Conservation (phyloP, 2,888 invertebrate species). For the Andrena bicolor region DNA sequence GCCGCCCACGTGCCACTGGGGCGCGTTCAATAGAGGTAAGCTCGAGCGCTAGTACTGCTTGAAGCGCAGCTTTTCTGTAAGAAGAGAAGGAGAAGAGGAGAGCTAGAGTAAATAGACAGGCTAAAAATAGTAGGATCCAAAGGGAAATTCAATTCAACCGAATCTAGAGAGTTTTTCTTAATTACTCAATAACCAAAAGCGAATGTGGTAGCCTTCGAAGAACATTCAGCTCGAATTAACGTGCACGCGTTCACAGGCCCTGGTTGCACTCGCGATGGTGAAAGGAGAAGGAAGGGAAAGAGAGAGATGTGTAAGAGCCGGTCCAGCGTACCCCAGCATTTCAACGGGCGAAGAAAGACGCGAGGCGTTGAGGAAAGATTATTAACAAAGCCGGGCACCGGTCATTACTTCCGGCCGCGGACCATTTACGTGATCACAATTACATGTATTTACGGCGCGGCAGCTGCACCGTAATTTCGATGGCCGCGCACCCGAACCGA, state of each 20-base stretch:
- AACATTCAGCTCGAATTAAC: not conserved
- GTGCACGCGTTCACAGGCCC: not conserved
- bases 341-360: not conserved
- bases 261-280: conserved; percentile 6
- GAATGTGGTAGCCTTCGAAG: no score
- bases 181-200: no score
- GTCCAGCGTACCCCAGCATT: conserved; percentile 9
- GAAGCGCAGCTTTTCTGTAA: no score
- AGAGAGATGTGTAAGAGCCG: not conserved
- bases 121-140: no score
- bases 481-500: conserved; percentile 19
- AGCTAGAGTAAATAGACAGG: no score
- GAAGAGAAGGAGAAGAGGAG: no score
- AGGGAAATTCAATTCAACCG: no score
- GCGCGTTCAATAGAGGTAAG: no score
- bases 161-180: no score
- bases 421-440: conserved; percentile 56
- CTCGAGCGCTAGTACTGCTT: no score
- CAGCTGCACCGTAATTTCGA: conserved; percentile 24
- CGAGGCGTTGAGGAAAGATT: conserved; percentile 14
- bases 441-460: conserved; percentile 48
- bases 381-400: conserved; percentile 40
- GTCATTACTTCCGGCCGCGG: conserved; percentile 41
- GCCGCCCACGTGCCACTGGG: not conserved
- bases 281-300: not conserved